Base-by-base conservation (phyloP, 2,888 invertebrate genomes). In the Odontocerum albicorne region DNA sequence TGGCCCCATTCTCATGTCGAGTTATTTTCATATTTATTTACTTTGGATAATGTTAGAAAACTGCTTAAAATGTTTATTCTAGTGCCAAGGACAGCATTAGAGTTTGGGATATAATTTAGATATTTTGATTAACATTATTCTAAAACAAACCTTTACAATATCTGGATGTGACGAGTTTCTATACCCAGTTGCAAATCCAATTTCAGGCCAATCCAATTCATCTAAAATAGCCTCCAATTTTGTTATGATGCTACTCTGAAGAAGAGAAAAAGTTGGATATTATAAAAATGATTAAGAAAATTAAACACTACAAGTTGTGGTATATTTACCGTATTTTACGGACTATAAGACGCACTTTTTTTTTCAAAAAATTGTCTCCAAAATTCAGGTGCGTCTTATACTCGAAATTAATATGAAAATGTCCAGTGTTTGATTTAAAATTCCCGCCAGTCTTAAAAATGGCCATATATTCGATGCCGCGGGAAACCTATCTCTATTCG, bases 131-230 rank as follows among this genome's bases (percentile, higher is more conserved):
- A 33, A 22, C 19, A 6, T n/a, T 19, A 19, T 21, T 8, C 8
- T 7, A 19, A 16, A 16, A 33, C 10, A 52, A 60, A 67, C 66
- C 51, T 66, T 61, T 22, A 68, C 66, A 4, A 68, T 59, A 33
- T 63, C 56, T 27, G 68, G 66, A 50, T 64, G 59, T 2, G 67
- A 62, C 15, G 65, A 62, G 57, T 68, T 67, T 57, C 61, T 63
- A 55, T 64, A 68, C n/a, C 69, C 78, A 60, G 77, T 77, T 4
- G 66, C 66, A 49, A 70, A 69, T 4, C 77, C 76, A 36, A 73
- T 64, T 62, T 75, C 71, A 4, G 79, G 79, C 77, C 77, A 79
- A 61, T 78, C 76, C 10, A 76, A 52, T 62, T 77, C 75, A 65
- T 78, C 74, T 58, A 73, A 69, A 21, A 74, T 33, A n/a, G 72